phyloP scores from a whole-genome alignment of 2,797 vertebrate genomes.

The Sebastes nivosus region DNA sequence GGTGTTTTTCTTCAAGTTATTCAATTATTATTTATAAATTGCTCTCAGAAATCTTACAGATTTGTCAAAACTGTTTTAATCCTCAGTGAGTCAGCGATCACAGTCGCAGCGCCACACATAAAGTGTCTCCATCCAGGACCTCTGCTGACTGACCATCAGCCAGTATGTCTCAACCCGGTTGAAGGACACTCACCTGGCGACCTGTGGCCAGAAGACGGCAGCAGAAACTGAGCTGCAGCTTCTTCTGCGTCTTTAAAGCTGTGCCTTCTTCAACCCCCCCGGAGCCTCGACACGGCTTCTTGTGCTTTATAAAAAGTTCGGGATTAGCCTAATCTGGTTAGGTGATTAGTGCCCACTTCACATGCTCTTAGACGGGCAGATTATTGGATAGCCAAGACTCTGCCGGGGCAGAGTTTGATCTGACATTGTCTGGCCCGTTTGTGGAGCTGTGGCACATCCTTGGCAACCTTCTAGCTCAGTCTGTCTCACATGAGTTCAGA shows the following conservation, averaged over 20 bases:
- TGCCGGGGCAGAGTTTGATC: background rate
- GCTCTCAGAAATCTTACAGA: background rate
- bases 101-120: background rate
- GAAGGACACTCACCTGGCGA: constrained; percentile 4
- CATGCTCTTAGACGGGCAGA: constrained; percentile 71
- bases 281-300: constrained; percentile 21
- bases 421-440: background rate
- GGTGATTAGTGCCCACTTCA: constrained; percentile 78
- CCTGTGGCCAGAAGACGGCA: background rate
- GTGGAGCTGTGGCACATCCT: background rate
- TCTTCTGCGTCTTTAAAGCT: constrained; percentile 16
- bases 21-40: background rate
- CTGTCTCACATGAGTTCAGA: background rate
- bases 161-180: background rate
- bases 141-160: background rate
- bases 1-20: background rate
- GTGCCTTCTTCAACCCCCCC: constrained; percentile 16
- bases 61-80: background rate
- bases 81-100: background rate
- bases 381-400: constrained; percentile 53
- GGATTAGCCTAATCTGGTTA: constrained; percentile 85
- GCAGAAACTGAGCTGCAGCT: constrained; percentile 23
- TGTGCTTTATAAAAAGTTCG: constrained; percentile 81
- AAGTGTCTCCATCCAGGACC: background rate
- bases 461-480: background rate